phyloP scores from a whole-genome alignment of 2,888 invertebrate species.

The Gastrophysa polygoni region DNA sequence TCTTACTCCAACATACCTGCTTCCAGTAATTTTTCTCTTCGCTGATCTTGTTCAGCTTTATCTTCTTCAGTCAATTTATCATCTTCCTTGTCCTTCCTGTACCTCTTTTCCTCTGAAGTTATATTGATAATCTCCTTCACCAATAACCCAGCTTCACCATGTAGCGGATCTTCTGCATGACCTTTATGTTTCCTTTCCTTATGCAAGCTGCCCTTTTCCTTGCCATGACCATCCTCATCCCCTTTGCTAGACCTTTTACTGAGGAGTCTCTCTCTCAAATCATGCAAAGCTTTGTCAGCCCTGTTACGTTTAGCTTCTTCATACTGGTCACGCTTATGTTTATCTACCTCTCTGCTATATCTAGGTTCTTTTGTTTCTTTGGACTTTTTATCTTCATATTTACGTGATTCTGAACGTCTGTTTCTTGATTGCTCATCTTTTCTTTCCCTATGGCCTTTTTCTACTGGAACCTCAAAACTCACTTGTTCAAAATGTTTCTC shows the following conservation, averaged over 20 bases:
- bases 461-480: conserved; percentile 49
- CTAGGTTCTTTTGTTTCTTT: conserved; percentile 39
- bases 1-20: conserved; percentile 67
- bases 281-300: conserved; percentile 72
- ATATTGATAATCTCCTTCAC: conserved; percentile 58
- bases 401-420: conserved; percentile 48
- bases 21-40: conserved; percentile 72
- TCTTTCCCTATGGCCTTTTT: conserved; percentile 46
- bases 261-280: conserved; percentile 74
- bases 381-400: conserved; percentile 50
- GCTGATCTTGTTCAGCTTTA: conserved; percentile 60
- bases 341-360: conserved; percentile 40
- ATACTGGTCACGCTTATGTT: conserved; percentile 51
- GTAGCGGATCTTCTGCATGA: conserved; percentile 48
- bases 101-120: conserved; percentile 50
- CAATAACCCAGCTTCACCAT: conserved; percentile 56
- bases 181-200: conserved; percentile 44
- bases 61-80: conserved; percentile 55
- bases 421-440: conserved; percentile 45
- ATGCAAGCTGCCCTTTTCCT: conserved; percentile 38
- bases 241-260: conserved; percentile 74
- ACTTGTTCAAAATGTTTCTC: conserved; percentile 53
- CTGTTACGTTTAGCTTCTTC: conserved; percentile 60
- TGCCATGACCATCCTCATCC: conserved; percentile 51
- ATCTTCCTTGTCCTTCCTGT: conserved; percentile 60